Evolutionary conservation across 1,140 invertebrate genomes (phyloP).

Genomic region (Luehdorfia chinensis): DNA sequence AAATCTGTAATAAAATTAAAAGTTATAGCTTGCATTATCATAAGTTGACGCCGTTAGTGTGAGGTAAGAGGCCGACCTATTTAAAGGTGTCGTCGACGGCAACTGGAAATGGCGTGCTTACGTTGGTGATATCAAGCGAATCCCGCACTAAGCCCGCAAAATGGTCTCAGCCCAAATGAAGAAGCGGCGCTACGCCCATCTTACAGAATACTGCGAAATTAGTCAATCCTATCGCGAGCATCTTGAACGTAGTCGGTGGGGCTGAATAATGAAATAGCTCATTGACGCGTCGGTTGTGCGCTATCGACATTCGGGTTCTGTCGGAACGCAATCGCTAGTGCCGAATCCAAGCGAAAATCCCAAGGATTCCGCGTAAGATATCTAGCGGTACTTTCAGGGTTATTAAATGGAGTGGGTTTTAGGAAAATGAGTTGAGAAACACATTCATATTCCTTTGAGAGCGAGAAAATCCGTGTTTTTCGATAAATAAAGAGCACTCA

Average conservation of each 20-base stretch:
- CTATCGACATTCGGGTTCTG: slow-evolving; percentile 45
- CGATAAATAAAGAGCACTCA: slow-evolving; percentile 54
- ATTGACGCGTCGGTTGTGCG: slow-evolving; percentile 45
- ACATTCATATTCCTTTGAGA: slow-evolving; percentile 42
- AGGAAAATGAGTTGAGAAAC: slow-evolving; percentile 59
- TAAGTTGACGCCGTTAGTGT: slow-evolving; percentile 24
- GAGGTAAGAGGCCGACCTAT: slow-evolving; percentile 32
- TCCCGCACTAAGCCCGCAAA: slow-evolving; percentile 50
- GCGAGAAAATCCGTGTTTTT: slow-evolving; percentile 49
- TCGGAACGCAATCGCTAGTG: slow-evolving; percentile 54
- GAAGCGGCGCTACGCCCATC: slow-evolving; percentile 40
- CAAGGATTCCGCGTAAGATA: slow-evolving; percentile 62
- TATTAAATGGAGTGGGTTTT: slow-evolving; percentile 73
- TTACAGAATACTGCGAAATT: slow-evolving; percentile 58
- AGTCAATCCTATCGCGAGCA: slow-evolving; percentile 60
- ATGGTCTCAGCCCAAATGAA: slow-evolving; percentile 57
- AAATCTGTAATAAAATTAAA: slow-evolving; percentile 34
- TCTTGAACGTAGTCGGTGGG: slow-evolving; percentile 47
- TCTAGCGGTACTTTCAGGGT: slow-evolving; percentile 60
- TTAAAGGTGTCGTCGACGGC: slow-evolving; percentile 33
- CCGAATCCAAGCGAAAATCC: slow-evolving; percentile 53
- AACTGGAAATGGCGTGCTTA: slow-evolving; percentile 61
- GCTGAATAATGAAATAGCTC: slow-evolving; percentile 73
- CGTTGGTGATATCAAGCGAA: slow-evolving; percentile 46
- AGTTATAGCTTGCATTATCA: slow-evolving; percentile 38